phyloP scores from a whole-genome alignment of 2,797 vertebrate species.

The Xerus rutilus region DNA sequence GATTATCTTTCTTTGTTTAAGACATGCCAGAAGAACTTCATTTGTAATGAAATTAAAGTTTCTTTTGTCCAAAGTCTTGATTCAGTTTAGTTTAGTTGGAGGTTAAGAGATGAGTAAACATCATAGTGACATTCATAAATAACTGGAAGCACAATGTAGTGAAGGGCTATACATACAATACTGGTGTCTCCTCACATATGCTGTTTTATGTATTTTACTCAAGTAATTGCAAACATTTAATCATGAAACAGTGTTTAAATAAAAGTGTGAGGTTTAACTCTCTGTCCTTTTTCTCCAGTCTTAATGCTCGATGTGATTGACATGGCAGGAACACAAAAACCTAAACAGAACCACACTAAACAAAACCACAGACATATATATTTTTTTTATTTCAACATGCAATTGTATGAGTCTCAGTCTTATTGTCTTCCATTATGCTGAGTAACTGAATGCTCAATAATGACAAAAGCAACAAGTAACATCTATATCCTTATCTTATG shows the following conservation, averaged over 20 bases:
- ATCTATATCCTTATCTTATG: not conserved
- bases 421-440: not conserved
- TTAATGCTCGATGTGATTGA: not conserved
- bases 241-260: not conserved
- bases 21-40: not conserved
- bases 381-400: not conserved
- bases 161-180: not conserved
- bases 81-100: conserved; percentile 24
- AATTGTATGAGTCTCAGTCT: not conserved
- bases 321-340: not conserved
- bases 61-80: not conserved
- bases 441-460: not conserved
- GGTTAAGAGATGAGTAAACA: conserved; percentile 25
- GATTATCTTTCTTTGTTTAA: conserved; percentile 44
- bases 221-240: conserved; percentile 33
- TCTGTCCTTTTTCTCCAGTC: not conserved
- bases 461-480: not conserved
- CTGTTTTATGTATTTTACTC: conserved; percentile 8
- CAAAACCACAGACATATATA: not conserved
- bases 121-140: not conserved
- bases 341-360: not conserved
- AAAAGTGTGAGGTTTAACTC: not conserved
- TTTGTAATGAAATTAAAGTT: conserved; percentile 33
- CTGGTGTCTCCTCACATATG: not conserved
- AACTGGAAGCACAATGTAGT: not conserved